Evolutionary conservation across 1,140 invertebrate species (phyloP).

Genomic region (Paraescarpia echinospica): DNA sequence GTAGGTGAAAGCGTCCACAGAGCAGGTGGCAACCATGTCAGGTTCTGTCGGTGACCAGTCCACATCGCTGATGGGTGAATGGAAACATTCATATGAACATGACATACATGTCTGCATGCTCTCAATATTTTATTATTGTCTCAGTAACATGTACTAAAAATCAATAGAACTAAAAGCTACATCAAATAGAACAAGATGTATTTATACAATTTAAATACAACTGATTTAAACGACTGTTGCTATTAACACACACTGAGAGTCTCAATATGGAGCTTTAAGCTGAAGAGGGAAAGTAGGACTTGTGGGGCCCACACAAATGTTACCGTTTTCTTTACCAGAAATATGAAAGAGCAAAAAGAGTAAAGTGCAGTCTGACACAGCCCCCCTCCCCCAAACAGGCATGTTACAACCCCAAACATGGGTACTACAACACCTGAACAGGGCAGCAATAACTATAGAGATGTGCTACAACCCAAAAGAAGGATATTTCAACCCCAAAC

Average conservation of each 20-base stretch:
- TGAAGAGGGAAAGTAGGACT: neutral
- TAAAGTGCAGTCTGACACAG: neutral
- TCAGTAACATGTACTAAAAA: neutral
- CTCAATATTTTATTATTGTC: neutral
- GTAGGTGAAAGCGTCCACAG: slow-evolving; percentile 89
- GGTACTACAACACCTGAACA: too few species aligned
- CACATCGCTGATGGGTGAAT: slow-evolving; percentile 70
- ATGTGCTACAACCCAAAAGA: too few species aligned
- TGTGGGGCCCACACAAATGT: neutral
- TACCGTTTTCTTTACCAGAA: neutral
- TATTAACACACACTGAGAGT: too few species aligned
- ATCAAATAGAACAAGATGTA: neutral
- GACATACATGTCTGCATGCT: neutral
- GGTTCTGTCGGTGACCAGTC: slow-evolving; percentile 90
- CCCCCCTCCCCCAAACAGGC: too few species aligned
- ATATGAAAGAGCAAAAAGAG: neutral
- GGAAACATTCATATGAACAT: slow-evolving; percentile 5
- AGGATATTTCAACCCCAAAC: too few species aligned
- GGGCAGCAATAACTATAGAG: too few species aligned
- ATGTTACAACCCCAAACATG: too few species aligned
- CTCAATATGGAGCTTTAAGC: neutral
- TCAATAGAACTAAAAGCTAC: neutral
- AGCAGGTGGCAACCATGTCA: slow-evolving; percentile 87
- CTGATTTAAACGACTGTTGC: neutral
- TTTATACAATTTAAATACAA: neutral